These are phyloP conservation scores for Drosophila athabasca DNA, from an alignment of 1,140 invertebrate species.

Conservation along the genomic window DNA sequence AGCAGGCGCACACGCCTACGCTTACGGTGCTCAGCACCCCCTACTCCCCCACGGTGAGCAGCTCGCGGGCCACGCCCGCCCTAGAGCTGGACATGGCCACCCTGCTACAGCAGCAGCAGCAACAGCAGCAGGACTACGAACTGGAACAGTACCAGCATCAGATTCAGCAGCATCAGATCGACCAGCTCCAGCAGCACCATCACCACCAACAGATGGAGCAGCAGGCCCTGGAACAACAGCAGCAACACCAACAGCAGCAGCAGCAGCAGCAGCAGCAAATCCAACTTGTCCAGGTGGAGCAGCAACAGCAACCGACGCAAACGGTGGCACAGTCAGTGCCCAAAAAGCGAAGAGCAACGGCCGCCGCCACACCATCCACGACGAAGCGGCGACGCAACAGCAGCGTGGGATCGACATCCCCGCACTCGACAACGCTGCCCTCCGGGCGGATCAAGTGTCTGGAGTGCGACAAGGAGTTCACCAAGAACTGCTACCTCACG, in stretches of 20 bases:
- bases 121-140: conserved; percentile 45
- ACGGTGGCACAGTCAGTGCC: neutral
- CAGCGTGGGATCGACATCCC: conserved; percentile 59
- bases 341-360: conserved; percentile 38
- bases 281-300: conserved; percentile 24
- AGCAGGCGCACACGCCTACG: conserved; percentile 46
- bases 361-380: conserved; percentile 37
- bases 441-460: conserved; percentile 88
- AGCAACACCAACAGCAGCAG: conserved; percentile 22
- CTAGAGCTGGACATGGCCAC: conserved; percentile 59
- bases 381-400: conserved; percentile 59
- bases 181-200: conserved; percentile 37
- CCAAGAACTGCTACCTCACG: conserved; percentile 93
- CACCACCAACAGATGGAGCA: conserved; percentile 17
- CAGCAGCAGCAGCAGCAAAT: conserved; percentile 40
- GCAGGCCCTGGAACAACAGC: conserved; percentile 26
- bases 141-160: conserved; percentile 41
- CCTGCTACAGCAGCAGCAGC: conserved; percentile 50
- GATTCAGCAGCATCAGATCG: conserved; percentile 37
- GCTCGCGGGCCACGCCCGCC: conserved; percentile 61
- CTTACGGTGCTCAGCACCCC: conserved; percentile 62
- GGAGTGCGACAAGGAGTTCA: conserved; percentile 93
- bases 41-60: conserved; percentile 76
- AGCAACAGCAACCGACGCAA: conserved; percentile 19
- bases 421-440: conserved; percentile 76